Evolutionary conservation across 1,140 invertebrate species (phyloP), one percentile per base, ranked within the genome.

Genomic region (Melipona quadrifasciata): DNA sequence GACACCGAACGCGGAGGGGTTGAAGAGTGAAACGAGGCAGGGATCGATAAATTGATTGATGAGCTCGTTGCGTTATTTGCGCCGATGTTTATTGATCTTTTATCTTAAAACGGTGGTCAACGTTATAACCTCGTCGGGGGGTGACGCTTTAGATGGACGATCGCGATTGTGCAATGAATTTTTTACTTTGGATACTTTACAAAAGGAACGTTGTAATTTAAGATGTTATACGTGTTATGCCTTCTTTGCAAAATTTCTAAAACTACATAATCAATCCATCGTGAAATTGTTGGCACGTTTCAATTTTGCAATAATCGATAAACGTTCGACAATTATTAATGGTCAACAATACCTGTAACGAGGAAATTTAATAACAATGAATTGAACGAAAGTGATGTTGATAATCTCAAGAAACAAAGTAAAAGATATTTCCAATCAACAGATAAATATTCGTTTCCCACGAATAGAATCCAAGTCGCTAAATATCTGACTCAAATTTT

Each of bases 31-130:
- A 77, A 61, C 31, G 31, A 47, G 57, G n/a, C 16, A 27, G n/a
- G 39, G 58, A 24, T 64, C 75, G 75, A 78, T 78, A 67, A 78
- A 78, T 78, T 53, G 75, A 65, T 77, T 31, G 76, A 34, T 12
- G 61, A 53, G 61, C 21, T 24, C 27, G 2, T 24, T 21, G 27
- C n/a, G 61, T 78, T 78, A 78, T 78, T 78, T 67, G 67, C 47
- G 64, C 17, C 27, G 14, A 2, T 58, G 21, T 67, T 53, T 58
- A 58, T 76, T 12, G 55, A 76, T 78, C 24, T 51, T 78, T 53
- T 65, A 67, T 78, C 61, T 65, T 6, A 34, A 34, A 77, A n/a
- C 58, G 24, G 47, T 11, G 47, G 2, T 10, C 5, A 31, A 65
- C 27, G 24, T 0, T 58, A 6, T 39, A 70, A 10, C 67, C 51